Conservation (phyloP, 1,140 invertebrate genomes). For the Lasioglossum baleicum region DNA sequence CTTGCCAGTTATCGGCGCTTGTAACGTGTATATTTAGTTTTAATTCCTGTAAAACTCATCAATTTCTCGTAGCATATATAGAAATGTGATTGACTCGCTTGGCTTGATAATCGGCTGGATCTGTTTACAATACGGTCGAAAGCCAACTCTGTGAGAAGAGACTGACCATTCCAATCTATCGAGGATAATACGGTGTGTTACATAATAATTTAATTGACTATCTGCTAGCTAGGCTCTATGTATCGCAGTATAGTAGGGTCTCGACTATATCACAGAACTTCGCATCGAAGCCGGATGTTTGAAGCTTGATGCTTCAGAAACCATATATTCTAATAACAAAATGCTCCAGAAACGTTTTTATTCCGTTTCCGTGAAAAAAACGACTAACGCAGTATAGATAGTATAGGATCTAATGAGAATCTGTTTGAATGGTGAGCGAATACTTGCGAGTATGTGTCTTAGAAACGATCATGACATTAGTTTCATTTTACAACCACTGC, state of each 20-base stretch:
- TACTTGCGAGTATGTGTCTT: conserved; percentile 43
- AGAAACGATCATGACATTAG: conserved; percentile 45
- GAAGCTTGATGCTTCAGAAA: conserved; percentile 59
- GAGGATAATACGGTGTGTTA: conserved; percentile 54
- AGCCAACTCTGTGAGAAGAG: conserved; percentile 43
- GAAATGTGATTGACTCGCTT: conserved; percentile 31
- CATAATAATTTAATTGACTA: conserved; percentile 59
- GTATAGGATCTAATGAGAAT: conserved; percentile 33
- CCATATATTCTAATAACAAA: conserved; percentile 36
- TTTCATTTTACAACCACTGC: conserved; percentile 54
- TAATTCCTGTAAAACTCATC: conserved; percentile 44
- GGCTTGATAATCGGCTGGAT: conserved; percentile 32
- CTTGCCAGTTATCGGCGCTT: conserved; percentile 44
- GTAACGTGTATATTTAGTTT: conserved; percentile 47
- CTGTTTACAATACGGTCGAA: conserved; percentile 32
- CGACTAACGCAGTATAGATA: conserved; percentile 33
- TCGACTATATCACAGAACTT: conserved; percentile 48
- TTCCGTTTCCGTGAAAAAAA: conserved; percentile 46
- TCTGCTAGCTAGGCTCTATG: conserved; percentile 34
- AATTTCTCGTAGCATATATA: conserved; percentile 30
- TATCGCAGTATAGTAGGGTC: conserved; percentile 10
- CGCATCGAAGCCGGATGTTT: conserved; percentile 61
- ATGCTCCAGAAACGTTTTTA: conserved; percentile 51
- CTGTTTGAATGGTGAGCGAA: conserved; percentile 23
- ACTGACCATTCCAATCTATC: conserved; percentile 62